Evolutionary conservation across 1,140 invertebrate species (phyloP).

Genomic region (Spodoptera litura): DNA sequence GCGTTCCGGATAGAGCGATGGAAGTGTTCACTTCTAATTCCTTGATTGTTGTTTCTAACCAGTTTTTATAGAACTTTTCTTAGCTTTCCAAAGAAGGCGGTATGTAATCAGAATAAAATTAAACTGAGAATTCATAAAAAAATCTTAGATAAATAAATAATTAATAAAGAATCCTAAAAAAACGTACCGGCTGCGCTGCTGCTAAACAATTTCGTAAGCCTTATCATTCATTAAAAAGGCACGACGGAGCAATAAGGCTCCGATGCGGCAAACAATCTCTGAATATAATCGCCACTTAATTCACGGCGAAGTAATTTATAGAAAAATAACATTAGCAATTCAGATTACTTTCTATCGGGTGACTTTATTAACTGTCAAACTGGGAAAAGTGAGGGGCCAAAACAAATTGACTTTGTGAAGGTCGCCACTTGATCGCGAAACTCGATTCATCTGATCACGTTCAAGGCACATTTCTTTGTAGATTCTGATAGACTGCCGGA

Average conservation of each 20-base stretch:
- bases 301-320: constrained; percentile 79
- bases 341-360: constrained; percentile 75
- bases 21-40: no score
- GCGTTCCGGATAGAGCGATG: no score
- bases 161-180: constrained; percentile 24
- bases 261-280: constrained; percentile 69
- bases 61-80: no score
- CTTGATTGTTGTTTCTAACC: no score
- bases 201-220: constrained; percentile 20
- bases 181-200: neutral
- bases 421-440: constrained; percentile 62
- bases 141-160: neutral
- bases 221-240: constrained; percentile 50
- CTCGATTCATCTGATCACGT: constrained; percentile 67
- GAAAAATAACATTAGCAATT: constrained; percentile 85
- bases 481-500: no score
- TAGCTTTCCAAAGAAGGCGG: no score
- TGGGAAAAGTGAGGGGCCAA: constrained; percentile 57
- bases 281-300: constrained; percentile 77
- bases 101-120: no score
- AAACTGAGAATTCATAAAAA: no score
- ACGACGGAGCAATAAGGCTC: constrained; percentile 49
- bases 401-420: constrained; percentile 76
- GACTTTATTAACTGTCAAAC: constrained; percentile 82
- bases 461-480: constrained; percentile 43